These are phyloP conservation scores for Arizona elegans DNA, from an alignment of 2,113 vertebrate species.

Conservation along the genomic window DNA sequence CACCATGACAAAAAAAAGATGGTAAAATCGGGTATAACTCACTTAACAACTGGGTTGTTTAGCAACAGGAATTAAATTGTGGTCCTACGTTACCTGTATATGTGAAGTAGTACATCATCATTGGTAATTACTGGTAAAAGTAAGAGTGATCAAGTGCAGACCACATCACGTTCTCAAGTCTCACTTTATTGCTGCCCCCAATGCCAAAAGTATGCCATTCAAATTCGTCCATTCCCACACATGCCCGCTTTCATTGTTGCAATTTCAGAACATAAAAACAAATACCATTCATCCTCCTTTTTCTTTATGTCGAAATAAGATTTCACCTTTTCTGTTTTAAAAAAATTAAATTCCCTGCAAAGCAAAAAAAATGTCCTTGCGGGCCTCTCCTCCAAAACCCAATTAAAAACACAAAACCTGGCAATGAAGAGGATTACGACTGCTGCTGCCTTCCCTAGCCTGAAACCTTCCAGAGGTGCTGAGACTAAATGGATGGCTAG, in stretches of 20 bases:
- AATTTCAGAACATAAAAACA: background rate
- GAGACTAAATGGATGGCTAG: no score
- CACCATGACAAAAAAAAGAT: background rate
- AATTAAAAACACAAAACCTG: background rate
- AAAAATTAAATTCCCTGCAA: background rate
- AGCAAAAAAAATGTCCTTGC: background rate
- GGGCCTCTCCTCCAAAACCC: background rate
- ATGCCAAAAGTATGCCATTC: background rate
- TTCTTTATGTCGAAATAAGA: background rate
- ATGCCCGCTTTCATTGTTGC: background rate
- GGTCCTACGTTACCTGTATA: background rate
- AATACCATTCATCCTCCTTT: background rate
- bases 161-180: background rate
- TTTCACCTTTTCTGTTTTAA: background rate
- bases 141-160: background rate
- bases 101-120: background rate
- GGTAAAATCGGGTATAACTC: background rate
- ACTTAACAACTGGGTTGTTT: background rate
- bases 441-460: background rate
- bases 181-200: background rate
- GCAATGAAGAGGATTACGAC: background rate
- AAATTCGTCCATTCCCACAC: background rate
- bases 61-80: background rate
- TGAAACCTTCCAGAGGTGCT: background rate
- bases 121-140: background rate